phyloP scores from a whole-genome alignment of 2,888 invertebrate genomes.

The Malthinus flaveolus region DNA sequence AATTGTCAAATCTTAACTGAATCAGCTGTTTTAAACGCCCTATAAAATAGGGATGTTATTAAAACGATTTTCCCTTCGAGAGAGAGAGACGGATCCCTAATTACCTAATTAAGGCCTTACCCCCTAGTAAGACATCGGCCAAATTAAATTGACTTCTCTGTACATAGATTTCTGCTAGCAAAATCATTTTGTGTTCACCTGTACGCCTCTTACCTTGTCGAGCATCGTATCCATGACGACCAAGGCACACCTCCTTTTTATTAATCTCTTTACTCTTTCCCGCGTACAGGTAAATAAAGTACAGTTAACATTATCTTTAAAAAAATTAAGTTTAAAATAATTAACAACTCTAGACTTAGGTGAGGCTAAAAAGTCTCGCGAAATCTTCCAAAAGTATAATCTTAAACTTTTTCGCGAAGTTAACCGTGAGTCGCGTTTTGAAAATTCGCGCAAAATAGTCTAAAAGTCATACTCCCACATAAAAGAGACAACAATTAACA shows the following conservation, averaged over 20 bases:
- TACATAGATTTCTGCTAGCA: conserved; percentile 16
- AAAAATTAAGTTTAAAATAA: no score
- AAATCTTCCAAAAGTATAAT: no score
- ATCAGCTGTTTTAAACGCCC: conserved; percentile 36
- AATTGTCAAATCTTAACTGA: conserved; percentile 39
- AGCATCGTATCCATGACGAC: conserved; percentile 34
- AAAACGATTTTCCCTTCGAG: conserved; percentile 31
- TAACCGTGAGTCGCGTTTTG: no score
- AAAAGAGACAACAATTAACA: no score
- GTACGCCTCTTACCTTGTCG: conserved; percentile 22
- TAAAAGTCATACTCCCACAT: no score
- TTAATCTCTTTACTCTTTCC: conserved; percentile 18
- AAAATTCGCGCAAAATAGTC: no score
- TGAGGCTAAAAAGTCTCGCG: no score
- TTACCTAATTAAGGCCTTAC: conserved; percentile 32
- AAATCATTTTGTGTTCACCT: conserved; percentile 33
- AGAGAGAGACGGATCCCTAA: conserved; percentile 17
- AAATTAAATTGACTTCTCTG: conserved; percentile 27
- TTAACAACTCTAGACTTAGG: neutral
- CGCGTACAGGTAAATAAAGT: neutral
- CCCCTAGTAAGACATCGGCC: conserved; percentile 22
- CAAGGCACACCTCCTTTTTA: conserved; percentile 30
- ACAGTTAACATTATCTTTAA: no score
- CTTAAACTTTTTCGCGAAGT: no score
- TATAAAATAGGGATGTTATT: conserved; percentile 31